Base-by-base conservation (phyloP, 2,797 vertebrate genomes). In the Acanthis flammea region DNA sequence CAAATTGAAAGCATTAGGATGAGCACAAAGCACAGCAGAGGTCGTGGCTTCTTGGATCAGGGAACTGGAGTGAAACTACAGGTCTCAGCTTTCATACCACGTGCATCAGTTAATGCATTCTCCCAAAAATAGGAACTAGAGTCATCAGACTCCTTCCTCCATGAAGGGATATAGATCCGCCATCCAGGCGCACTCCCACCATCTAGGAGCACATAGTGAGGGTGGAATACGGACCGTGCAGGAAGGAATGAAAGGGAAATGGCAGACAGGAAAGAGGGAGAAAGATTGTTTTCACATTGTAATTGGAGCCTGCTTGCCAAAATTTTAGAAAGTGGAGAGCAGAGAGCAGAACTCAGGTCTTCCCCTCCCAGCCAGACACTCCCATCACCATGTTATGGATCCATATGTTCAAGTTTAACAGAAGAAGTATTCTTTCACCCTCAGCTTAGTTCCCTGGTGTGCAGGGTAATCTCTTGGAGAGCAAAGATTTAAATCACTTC, bases 141-240 rank as follows among this genome's bases (percentile, higher is more conserved):
- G 9, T 41, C 14, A 30, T 31, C 30, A 66, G 28, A 14, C 2
- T 4, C 31, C 25, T 60, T 63, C 27, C 41, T 44, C 12, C 37
- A 30, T 3, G 1, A 71, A 60, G 22, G 4, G 45, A 57, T 74
- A 42, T 31, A 58, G 37, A 67, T 19, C 33, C 13, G 28, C 35
- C 28, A 10, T 15, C 22, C 41, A 53, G 57, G 21, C 78, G 8
- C 12, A 42, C 12, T 54, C 42, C 14, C 30, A 67, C 10, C 19
- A 37, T 0, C 2, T 4, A 71, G 25, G 19, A 14, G 30, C 19
- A 27, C 0, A 0, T 5, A 51, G 2, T 30, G n/a, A 72, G 12
- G 30, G 3, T 66, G 16, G 8, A 10, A 8, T 22, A 60, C 4
- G 10, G 65, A 19, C 18, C 15, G 0, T 19, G 11, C 30, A 60